Evolutionary conservation across 2,113 vertebrate species (phyloP).

Genomic region (Percopsis transmontana): DNA sequence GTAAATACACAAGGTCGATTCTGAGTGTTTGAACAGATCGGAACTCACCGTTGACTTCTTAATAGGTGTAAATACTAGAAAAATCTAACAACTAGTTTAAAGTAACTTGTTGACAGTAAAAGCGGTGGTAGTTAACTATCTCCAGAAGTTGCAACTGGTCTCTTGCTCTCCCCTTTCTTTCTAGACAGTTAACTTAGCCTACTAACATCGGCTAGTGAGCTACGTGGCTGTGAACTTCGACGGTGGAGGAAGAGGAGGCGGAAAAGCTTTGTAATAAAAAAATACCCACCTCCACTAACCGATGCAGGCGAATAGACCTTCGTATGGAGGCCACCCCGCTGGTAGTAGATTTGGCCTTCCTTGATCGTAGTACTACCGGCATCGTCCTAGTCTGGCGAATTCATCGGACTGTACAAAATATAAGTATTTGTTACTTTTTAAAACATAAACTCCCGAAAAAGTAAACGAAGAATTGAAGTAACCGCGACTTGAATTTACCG

Average conservation of each 20-base stretch:
- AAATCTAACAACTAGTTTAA: too few relatives aligned
- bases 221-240: slow-evolving; percentile 63
- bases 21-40: too few relatives aligned
- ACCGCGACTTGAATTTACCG: slow-evolving; percentile 68
- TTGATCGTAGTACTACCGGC: slow-evolving; percentile 57
- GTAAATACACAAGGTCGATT: too few relatives aligned
- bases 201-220: slow-evolving; percentile 33
- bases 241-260: slow-evolving; percentile 63
- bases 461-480: slow-evolving; percentile 69
- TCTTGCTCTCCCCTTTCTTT: neutral
- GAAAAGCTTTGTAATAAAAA: slow-evolving; percentile 56
- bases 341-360: slow-evolving; percentile 5
- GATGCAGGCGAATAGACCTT: slow-evolving; percentile 30
- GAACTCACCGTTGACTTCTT: too few relatives aligned
- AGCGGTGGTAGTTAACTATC: neutral
- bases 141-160: neutral
- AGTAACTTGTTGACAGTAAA: neutral
- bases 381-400: slow-evolving; percentile 21
- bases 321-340: neutral
- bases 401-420: slow-evolving; percentile 3
- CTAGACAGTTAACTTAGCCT: neutral
- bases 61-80: too few relatives aligned
- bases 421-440: too few relatives aligned
- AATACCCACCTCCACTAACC: slow-evolving; percentile 43
- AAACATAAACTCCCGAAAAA: too few relatives aligned